Conservation (phyloP, 2,113 vertebrate species). For the Nothocercus nigrocapillus region DNA sequence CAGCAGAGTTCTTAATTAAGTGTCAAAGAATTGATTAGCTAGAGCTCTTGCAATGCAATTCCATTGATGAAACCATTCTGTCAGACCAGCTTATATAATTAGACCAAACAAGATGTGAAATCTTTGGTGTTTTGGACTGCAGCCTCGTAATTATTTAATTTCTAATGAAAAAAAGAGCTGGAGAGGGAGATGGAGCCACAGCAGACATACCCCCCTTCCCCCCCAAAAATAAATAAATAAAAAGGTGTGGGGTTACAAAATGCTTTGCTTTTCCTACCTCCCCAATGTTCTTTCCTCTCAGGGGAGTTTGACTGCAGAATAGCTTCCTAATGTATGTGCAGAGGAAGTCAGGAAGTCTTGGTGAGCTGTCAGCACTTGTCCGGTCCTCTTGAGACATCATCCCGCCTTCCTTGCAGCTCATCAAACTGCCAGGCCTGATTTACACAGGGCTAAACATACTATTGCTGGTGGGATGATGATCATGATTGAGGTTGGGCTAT, state of each 20-base stretch:
- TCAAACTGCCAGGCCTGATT: constrained; percentile 61
- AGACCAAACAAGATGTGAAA: constrained; percentile 76
- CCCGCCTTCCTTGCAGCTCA: constrained; percentile 42
- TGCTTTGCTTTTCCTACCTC: neutral
- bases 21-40: constrained; percentile 79
- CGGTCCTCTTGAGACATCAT: constrained; percentile 41
- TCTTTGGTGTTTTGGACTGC: constrained; percentile 74
- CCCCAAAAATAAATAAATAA: no score
- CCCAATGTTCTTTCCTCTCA: neutral
- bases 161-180: constrained; percentile 61
- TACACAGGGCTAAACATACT: constrained; percentile 36
- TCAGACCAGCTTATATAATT: constrained; percentile 75
- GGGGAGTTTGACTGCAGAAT: constrained; percentile 32
- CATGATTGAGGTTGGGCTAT: neutral
- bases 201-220: neutral
- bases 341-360: constrained; percentile 45
- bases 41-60: constrained; percentile 61
- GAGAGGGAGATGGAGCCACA: constrained; percentile 1
- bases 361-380: constrained; percentile 70
- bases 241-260: neutral
- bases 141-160: constrained; percentile 74
- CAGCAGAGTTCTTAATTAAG: constrained; percentile 76
- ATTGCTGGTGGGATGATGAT: constrained; percentile 37
- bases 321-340: constrained; percentile 43
- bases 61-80: constrained; percentile 79